Conservation (phyloP, 2,113 vertebrate species). For the Colinus virginianus region DNA sequence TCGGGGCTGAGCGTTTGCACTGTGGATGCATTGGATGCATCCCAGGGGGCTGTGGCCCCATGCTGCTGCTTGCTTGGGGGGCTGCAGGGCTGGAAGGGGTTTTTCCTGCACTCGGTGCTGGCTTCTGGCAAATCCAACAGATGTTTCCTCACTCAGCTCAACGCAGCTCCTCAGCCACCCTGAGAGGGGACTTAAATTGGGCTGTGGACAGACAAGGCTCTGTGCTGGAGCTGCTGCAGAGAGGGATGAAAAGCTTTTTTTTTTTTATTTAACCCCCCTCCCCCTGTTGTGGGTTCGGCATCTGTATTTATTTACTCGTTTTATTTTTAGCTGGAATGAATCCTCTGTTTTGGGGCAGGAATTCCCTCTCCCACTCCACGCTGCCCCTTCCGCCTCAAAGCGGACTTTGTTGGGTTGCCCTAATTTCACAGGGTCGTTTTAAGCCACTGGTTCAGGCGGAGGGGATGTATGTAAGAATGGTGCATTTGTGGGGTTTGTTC, state of each 20-base stretch:
- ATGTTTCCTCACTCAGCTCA: conserved; percentile 59
- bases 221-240: conserved; percentile 53
- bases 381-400: neutral
- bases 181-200: conserved; percentile 46
- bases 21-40: neutral
- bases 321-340: conserved; percentile 51
- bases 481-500: neutral
- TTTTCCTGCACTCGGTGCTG: conserved; percentile 49
- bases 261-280: neutral
- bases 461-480: fast-evolving
- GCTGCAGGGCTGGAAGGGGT: conserved; percentile 21
- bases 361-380: neutral
- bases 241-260: neutral
- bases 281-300: neutral
- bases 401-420: neutral
- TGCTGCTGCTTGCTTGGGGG: neutral
- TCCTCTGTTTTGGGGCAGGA: neutral
- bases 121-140: conserved; percentile 45
- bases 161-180: conserved; percentile 49
- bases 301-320: conserved; percentile 18
- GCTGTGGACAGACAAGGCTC: conserved; percentile 34
- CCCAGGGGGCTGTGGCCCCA: neutral
- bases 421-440: neutral
- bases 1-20: fast-evolving
- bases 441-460: neutral